A percentile compares a stretch with the other conserved stretches of the same genome.
These are phyloP conservation scores for Rattus rattus DNA, from an alignment of 2,113 vertebrate species.

Conservation along the genomic window DNA sequence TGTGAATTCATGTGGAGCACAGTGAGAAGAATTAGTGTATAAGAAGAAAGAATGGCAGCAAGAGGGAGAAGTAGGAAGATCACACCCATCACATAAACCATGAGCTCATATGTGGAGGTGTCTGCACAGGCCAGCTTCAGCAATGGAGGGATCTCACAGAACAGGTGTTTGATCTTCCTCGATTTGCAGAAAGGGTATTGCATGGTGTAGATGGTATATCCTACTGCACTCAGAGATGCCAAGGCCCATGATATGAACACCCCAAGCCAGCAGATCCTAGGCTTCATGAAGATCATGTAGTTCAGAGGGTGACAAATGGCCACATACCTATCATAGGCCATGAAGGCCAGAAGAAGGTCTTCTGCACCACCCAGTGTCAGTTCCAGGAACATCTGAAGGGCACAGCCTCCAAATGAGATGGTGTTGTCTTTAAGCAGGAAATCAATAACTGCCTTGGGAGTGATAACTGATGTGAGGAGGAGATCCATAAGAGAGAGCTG, in stretches of 20 bases:
- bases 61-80: background rate
- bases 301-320: conserved; percentile 29
- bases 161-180: background rate
- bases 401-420: background rate
- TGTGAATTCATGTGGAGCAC: background rate
- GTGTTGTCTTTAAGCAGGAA: background rate
- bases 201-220: background rate
- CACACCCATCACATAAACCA: conserved; percentile 7
- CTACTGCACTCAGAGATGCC: background rate
- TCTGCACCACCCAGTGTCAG: conserved; percentile 2
- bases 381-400: conserved; percentile 3
- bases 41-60: conserved; percentile 71
- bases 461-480: background rate
- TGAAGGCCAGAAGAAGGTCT: background rate
- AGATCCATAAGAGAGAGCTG: background rate
- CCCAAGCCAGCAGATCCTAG: background rate
- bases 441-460: background rate
- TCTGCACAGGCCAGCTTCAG: background rate
- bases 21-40: conserved; percentile 44
- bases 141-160: conserved; percentile 10
- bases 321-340: conserved; percentile 25
- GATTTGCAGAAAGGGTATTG: conserved; percentile 4
- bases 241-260: background rate
- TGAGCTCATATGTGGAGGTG: conserved; percentile 10
- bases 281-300: background rate